Evolutionary conservation across 2,797 vertebrate species (phyloP).

Genomic region (Alca torda): DNA sequence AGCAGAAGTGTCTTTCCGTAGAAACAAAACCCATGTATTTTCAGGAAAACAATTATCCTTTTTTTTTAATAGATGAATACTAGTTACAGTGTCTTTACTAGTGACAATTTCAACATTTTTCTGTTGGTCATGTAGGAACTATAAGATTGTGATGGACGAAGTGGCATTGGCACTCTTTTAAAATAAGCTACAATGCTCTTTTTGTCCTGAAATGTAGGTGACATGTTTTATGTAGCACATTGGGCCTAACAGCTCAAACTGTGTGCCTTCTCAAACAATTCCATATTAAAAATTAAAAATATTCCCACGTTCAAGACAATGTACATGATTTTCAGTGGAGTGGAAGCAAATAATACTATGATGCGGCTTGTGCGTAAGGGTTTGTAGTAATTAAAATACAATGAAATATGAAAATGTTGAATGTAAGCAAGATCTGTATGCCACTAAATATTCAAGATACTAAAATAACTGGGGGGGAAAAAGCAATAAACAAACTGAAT

Average conservation of each 20-base stretch:
- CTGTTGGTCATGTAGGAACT: neutral
- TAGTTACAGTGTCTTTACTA: neutral
- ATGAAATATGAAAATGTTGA: constrained; percentile 40
- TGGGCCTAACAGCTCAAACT: neutral
- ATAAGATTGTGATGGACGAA: constrained; percentile 24
- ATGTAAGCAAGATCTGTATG: neutral
- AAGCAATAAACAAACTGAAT: neutral
- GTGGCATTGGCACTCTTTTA: neutral
- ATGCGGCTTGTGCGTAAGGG: neutral
- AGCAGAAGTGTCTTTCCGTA: neutral
- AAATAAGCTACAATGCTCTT: neutral
- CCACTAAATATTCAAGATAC: constrained; percentile 16
- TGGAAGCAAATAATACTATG: neutral
- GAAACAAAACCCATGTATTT: neutral
- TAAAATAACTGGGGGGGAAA: neutral
- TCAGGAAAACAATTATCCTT: neutral
- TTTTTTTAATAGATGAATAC: neutral
- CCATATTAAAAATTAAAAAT: constrained; percentile 12
- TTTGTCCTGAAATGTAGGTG: neutral
- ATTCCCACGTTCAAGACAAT: neutral
- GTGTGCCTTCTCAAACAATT: neutral
- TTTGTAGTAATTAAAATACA: constrained; percentile 49
- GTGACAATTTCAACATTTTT: neutral
- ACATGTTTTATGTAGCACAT: neutral
- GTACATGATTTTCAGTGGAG: neutral